Evolutionary conservation across 2,113 vertebrate genomes (phyloP).

Genomic region (Sphyrna mokarran): DNA sequence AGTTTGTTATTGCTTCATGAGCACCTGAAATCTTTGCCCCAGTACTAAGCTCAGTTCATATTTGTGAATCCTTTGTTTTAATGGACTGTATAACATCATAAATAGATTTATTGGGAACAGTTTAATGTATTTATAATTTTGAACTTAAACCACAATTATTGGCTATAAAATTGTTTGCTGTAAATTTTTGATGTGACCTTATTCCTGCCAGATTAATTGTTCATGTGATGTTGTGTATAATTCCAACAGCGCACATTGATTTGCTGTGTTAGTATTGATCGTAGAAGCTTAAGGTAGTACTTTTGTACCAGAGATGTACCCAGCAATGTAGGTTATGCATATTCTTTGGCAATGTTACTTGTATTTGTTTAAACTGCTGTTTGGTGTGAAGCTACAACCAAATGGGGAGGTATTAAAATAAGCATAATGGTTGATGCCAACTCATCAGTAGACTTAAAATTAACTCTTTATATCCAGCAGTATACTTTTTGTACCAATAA

Average conservation of each 20-base stretch:
- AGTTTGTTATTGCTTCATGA: background rate
- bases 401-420: background rate
- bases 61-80: background rate
- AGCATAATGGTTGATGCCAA: background rate
- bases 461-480: background rate
- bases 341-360: background rate
- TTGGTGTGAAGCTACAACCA: background rate
- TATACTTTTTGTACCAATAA: conserved; percentile 15
- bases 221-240: background rate
- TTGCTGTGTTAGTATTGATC: background rate
- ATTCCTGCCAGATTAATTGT: background rate
- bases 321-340: background rate
- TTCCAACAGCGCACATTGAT: background rate
- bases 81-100: background rate
- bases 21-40: background rate
- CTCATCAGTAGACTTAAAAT: background rate
- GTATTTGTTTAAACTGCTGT: background rate
- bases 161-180: background rate
- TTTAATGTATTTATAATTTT: conserved; percentile 2
- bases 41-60: background rate
- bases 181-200: background rate
- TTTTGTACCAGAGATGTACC: background rate
- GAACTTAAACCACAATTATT: background rate
- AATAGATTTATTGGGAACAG: background rate
- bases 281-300: background rate